Evolutionary conservation across 2,797 vertebrate genomes (phyloP), one percentile per base, ranked within the genome.

Genomic region (Danio aesculapii): DNA sequence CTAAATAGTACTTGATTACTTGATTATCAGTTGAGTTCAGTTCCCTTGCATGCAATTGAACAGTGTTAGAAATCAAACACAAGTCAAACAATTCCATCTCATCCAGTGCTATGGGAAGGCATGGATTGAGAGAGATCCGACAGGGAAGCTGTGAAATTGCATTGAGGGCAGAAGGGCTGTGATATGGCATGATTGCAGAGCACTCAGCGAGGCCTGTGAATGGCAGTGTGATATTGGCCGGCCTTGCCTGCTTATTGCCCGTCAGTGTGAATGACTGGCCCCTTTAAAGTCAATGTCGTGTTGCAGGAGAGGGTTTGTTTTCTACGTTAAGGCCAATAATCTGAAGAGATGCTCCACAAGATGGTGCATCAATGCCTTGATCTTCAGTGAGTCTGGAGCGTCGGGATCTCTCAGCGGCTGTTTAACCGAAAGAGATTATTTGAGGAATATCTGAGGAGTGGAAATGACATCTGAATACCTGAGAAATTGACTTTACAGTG

Each of bases 271-370:
- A 87, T 86, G 85, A 87, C 77, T 87, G 81, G 59, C 39, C 43
- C 63, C 63, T 71, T 86, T 84, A 81, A 75, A 85, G 77, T 78
- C 77, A 83, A 80, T 85, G 84, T 81, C 47, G 71, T 69, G 73
- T 76, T 83, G 76, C 84, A 69, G 83, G 50, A 77, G 71, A 84
- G 88, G 81, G 79, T 85, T 88, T 86, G 81, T 85, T 82, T 86
- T 88, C 84, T 79, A 77, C 70, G 76, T 86, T 86, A 88, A 82
- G 66, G 74, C 84, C 85, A 86, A 87, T 89, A 88, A 90, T 87
- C 66, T 85, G 84, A 86, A 88, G 86, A 89, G 87, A 88, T 85
- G 84, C 88, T 88, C 82, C 85, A 88, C 70, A 79, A 84, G 79
- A 88, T 85, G 81, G 68, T 53, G 77, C 49, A 76, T 84, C 79